These are phyloP conservation scores for Poliocrania exsul DNA, from an alignment of 2,797 vertebrate species.

Conservation along the genomic window DNA sequence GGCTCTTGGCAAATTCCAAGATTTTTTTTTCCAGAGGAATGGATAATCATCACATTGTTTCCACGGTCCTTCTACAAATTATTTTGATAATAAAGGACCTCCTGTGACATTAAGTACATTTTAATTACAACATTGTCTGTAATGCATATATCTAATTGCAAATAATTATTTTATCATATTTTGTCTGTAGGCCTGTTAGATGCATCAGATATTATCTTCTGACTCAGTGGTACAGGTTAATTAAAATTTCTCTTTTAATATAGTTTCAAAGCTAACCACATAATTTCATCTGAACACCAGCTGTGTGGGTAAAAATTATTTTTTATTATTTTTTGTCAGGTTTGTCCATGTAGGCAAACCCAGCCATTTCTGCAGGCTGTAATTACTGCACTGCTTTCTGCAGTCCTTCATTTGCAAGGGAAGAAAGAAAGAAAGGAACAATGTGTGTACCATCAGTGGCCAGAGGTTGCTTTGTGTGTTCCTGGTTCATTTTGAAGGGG, in stretches of 20 bases:
- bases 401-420: neutral
- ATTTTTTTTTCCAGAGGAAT: neutral
- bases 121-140: constrained; percentile 58
- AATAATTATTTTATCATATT: constrained; percentile 65
- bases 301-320: constrained; percentile 46
- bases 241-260: constrained; percentile 71
- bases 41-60: constrained; percentile 10
- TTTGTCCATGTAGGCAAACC: neutral
- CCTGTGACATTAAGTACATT: constrained; percentile 54
- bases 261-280: constrained; percentile 64
- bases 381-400: constrained; percentile 41
- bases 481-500: neutral
- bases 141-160: constrained; percentile 66
- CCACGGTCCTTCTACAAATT: neutral
- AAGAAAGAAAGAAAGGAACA: neutral
- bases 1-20: neutral
- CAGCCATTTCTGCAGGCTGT: constrained; percentile 8
- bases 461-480: neutral
- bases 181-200: constrained; percentile 28
- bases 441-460: neutral
- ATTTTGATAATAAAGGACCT: constrained; percentile 42
- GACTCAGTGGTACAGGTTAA: constrained; percentile 57
- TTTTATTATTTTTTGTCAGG: constrained; percentile 1
- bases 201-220: constrained; percentile 60
- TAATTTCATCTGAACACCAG: constrained; percentile 60